Conservation (phyloP, 2,113 vertebrate genomes). For the Telmatochromis sp. region DNA sequence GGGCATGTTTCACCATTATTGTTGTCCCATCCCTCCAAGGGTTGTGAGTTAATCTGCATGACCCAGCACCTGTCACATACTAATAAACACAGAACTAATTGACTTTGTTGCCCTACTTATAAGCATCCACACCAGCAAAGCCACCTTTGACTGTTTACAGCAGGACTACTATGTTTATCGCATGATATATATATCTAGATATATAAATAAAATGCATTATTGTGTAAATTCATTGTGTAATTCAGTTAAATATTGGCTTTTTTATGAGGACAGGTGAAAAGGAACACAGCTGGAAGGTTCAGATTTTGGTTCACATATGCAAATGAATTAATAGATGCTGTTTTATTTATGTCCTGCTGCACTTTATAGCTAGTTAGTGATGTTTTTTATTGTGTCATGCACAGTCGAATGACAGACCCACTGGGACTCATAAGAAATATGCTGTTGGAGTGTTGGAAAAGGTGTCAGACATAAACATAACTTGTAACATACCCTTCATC, state of each 20-base stretch:
- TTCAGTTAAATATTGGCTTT: not conserved
- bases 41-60: conserved; percentile 77
- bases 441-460: not conserved
- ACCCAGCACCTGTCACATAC: conserved; percentile 76
- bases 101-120: conserved; percentile 66
- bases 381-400: not conserved
- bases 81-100: conserved; percentile 79
- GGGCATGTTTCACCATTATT: conserved; percentile 74
- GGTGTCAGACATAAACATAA: not conserved
- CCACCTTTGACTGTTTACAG: conserved; percentile 49
- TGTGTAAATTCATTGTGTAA: too few relatives aligned
- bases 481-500: not conserved
- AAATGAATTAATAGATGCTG: not conserved
- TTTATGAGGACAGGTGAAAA: not conserved
- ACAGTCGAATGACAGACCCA: not conserved
- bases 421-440: not conserved
- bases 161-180: conserved; percentile 34
- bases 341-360: not conserved
- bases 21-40: conserved; percentile 75
- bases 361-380: not conserved
- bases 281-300: not conserved
- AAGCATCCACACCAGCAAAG: conserved; percentile 42
- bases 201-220: not conserved
- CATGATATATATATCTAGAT: not conserved
- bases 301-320: not conserved